These are phyloP conservation scores for Sceloporus tristichus DNA, from an alignment of 2,113 vertebrate genomes.

Conservation along the genomic window DNA sequence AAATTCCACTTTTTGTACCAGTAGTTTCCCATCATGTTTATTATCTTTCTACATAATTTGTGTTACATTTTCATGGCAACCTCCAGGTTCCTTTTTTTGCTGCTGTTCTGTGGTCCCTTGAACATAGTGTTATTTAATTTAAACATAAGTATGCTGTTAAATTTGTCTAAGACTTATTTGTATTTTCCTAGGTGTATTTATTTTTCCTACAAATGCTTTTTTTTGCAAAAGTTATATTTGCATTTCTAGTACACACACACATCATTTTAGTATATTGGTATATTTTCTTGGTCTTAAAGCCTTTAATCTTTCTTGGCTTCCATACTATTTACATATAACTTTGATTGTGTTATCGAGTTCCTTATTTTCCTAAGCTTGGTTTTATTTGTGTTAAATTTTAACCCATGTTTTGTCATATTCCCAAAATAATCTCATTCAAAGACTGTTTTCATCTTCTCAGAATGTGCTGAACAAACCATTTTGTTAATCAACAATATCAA, in stretches of 20 bases:
- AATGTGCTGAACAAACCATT: neutral
- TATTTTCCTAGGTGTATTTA: neutral
- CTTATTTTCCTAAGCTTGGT: constrained; percentile 6
- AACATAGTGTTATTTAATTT: neutral
- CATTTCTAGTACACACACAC: constrained; percentile 9
- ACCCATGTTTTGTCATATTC: neutral
- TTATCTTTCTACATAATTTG: neutral
- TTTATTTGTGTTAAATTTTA: constrained; percentile 18
- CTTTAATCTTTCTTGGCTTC: neutral
- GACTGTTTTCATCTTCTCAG: neutral
- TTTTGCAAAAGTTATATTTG: neutral
- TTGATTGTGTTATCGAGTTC: constrained; percentile 17
- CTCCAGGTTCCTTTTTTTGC: neutral
- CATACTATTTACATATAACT: neutral
- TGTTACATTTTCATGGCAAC: neutral
- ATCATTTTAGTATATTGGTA: constrained; percentile 6
- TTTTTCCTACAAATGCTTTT: neutral
- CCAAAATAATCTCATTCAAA: neutral
- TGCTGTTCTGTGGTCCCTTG: neutral
- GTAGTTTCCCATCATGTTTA: neutral
- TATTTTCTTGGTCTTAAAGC: neutral
- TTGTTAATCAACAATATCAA: neutral
- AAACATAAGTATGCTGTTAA: neutral
- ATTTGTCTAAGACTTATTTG: neutral
- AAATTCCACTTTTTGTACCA: neutral